These are phyloP conservation scores for Propithecus coquereli DNA, from an alignment of 2,113 vertebrate genomes.

Conservation along the genomic window DNA sequence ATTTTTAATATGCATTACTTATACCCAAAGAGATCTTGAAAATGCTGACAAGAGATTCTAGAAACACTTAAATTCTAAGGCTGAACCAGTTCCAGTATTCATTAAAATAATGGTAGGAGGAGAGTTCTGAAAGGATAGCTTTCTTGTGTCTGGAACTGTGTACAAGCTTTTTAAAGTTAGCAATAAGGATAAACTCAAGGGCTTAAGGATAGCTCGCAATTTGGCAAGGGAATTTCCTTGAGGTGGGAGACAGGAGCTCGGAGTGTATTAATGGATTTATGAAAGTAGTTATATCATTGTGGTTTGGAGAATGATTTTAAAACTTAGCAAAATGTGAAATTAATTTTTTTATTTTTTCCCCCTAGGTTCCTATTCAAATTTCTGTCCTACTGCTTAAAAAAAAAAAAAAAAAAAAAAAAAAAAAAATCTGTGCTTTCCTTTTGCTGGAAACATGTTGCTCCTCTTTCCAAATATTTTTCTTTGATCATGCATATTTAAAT, in stretches of 20 bases:
- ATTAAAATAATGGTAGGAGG: constrained; percentile 58
- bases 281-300: constrained; percentile 17
- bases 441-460: not conserved
- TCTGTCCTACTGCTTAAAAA: not conserved
- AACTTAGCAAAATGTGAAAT: constrained; percentile 42
- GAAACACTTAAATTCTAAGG: constrained; percentile 42
- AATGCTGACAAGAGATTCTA: constrained; percentile 56
- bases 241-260: not conserved
- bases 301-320: constrained; percentile 26
- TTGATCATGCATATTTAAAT: not conserved
- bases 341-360: not conserved
- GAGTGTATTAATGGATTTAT: constrained; percentile 6
- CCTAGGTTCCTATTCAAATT: not conserved
- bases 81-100: constrained; percentile 27
- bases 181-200: not conserved
- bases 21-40: constrained; percentile 11
- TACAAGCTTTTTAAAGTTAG: constrained; percentile 36
- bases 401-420: not conserved
- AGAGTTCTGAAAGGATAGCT: not conserved
- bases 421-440: not conserved
- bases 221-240: constrained; percentile 39
- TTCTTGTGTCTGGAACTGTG: constrained; percentile 11
- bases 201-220: constrained; percentile 18
- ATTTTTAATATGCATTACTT: constrained; percentile 51
- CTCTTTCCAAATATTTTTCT: not conserved